phyloP scores from a whole-genome alignment of 2,113 vertebrate species.

The Platycercus adscitus region DNA sequence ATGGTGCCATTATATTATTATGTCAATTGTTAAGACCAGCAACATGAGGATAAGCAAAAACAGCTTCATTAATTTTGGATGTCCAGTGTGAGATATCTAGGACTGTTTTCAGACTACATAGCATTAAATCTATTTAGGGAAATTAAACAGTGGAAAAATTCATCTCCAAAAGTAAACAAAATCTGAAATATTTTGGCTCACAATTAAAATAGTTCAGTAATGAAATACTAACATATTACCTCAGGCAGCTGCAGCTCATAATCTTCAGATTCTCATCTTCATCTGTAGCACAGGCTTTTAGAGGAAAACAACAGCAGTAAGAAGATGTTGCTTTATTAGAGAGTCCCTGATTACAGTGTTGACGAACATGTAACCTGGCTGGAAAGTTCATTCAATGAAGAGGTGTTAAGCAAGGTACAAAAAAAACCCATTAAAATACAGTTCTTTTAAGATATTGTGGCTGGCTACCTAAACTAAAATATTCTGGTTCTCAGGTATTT shows the following conservation, averaged over 20 bases:
- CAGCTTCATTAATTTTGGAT: not conserved
- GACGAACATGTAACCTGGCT: not conserved
- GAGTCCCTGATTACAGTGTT: not conserved
- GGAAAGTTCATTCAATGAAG: not conserved
- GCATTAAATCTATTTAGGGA: not conserved
- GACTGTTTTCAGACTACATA: not conserved
- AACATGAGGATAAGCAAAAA: not conserved
- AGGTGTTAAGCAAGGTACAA: not conserved
- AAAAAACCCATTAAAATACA: not conserved
- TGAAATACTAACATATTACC: conserved; percentile 3
- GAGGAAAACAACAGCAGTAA: not conserved
- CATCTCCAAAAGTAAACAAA: conserved; percentile 29
- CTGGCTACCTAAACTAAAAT: not conserved
- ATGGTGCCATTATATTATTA: not conserved
- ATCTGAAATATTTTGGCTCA: conserved; percentile 28
- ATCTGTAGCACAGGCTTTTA: not conserved
- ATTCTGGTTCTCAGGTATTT: not conserved
- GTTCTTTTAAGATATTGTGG: not conserved
- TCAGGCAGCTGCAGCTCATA: conserved; percentile 12
- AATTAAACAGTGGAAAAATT: conserved; percentile 55
- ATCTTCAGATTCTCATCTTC: not conserved
- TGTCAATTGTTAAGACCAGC: not conserved
- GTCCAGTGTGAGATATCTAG: not conserved
- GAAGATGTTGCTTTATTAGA: not conserved
- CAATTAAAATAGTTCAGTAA: conserved; percentile 28